Base-by-base conservation (phyloP, 2,888 invertebrate species). In the Drosophila picticornis region DNA sequence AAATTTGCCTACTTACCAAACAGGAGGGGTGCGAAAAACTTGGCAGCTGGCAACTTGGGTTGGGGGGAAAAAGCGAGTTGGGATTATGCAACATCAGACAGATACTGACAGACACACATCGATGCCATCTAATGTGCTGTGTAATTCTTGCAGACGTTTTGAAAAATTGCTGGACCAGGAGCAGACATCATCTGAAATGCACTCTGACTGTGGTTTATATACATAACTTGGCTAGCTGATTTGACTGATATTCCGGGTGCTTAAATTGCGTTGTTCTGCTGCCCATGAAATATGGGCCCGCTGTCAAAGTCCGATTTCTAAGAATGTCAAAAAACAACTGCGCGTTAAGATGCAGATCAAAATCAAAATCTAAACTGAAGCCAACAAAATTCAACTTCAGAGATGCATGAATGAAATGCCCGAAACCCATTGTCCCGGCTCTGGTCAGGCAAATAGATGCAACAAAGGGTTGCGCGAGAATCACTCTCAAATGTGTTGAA, bases 111-210 rank as follows among this genome's bases (percentile, higher is more conserved):
- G 19, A n/a, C 59, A 51, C 50, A 71, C 81, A 79, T 69, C 64
- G 79, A 80, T 68, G 83, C 48, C 85, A 80, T 72, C 83, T 83
- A 88, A 87, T 88, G 84, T 87, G 80, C 83, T 84, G 88, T 84
- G 75, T 83, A 86, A 86, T 86, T 74, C 72, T 32, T 34, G 38
- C 22, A 78, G 88, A 88, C 88, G 80, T 83, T 46, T 46, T 88
- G 88, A 87, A 70, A 80, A 80, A 87, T 88, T 83, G 75, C 83
- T 82, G 81, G 83, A 81, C 81, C 78, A 75, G 52, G 61, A 43
- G 1, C 16, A 25, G 60, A 56, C 56, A 56, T n/a, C 59, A 69
- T 53, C 52, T 55, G 55, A 62, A 74, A 62, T 56, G 75, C 53
- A 63, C 48, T 55, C 38, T n/a, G 27, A 19, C 51, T 79, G 81